These are phyloP conservation scores for Agrochola circellaris DNA, from an alignment of 2,888 invertebrate genomes.

Conservation along the genomic window DNA sequence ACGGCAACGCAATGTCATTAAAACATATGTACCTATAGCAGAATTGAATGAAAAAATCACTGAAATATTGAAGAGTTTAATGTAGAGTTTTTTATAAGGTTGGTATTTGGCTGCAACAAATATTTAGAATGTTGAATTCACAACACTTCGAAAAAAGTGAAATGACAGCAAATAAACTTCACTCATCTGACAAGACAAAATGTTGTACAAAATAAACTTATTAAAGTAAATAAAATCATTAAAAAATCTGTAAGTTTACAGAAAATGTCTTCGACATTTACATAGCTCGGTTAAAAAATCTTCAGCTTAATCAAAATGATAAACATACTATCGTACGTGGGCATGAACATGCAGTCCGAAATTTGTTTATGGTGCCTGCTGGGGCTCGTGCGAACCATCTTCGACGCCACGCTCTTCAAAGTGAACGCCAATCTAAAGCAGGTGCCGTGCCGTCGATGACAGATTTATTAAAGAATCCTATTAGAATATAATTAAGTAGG, in stretches of 20 bases:
- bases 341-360: constrained; percentile 88
- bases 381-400: constrained; percentile 88
- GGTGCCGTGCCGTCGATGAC: constrained; percentile 73
- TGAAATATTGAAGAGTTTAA: not conserved
- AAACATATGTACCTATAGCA: not conserved
- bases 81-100: constrained; percentile 16
- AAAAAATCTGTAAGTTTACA: constrained; percentile 19
- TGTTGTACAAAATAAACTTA: constrained; percentile 31
- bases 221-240: constrained; percentile 35
- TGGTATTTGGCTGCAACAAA: constrained; percentile 28
- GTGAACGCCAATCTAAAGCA: constrained; percentile 89
- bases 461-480: constrained; percentile 55
- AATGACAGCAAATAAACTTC: constrained; percentile 30
- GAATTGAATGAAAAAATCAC: not conserved
- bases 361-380: constrained; percentile 88
- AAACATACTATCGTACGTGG: constrained; percentile 85
- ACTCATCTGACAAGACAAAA: constrained; percentile 37
- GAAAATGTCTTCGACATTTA: constrained; percentile 49
- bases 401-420: constrained; percentile 90
- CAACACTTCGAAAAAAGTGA: constrained; percentile 10
- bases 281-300: constrained; percentile 32
- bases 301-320: constrained; percentile 73
- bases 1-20: not conserved
- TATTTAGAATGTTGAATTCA: not conserved
- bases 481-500: constrained; percentile 46